Conservation (phyloP, 1,140 invertebrate species). For the Copidosoma floridanum region DNA sequence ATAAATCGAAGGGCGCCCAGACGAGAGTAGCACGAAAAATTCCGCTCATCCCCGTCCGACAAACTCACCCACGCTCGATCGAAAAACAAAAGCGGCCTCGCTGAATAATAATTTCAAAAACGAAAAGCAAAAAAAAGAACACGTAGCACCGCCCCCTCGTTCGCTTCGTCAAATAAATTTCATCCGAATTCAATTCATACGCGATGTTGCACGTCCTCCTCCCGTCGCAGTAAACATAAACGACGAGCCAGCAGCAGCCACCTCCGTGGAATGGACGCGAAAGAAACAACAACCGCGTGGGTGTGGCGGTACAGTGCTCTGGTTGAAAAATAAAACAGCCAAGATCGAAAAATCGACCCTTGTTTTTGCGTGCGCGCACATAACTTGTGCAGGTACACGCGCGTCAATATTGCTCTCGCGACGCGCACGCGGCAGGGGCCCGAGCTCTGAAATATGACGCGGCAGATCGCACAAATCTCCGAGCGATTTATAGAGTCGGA, state of each 20-base stretch:
- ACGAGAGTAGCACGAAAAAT: too few relatives aligned
- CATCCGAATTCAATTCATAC: slow-evolving; percentile 11
- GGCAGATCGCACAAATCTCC: slow-evolving; percentile 28
- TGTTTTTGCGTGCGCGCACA: slow-evolving; percentile 11
- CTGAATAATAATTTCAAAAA: too few relatives aligned
- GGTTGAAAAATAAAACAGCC: not conserved
- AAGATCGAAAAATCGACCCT: slow-evolving; percentile 6
- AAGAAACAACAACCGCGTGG: too few relatives aligned
- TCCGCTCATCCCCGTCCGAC: too few relatives aligned
- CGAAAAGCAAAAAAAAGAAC: too few relatives aligned
- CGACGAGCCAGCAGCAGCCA: too few relatives aligned
- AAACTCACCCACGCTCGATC: too few relatives aligned
- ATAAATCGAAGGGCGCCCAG: not conserved
- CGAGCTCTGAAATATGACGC: slow-evolving; percentile 27
- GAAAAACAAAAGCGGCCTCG: too few relatives aligned
- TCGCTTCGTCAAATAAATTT: slow-evolving; percentile 6
- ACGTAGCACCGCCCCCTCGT: not conserved
- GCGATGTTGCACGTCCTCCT: not conserved
- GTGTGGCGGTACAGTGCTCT: too few relatives aligned
- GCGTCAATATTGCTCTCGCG: slow-evolving; percentile 22
- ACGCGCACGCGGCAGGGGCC: too few relatives aligned
- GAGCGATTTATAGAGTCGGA: slow-evolving; percentile 28
- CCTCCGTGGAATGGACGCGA: too few relatives aligned
- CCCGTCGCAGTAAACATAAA: too few relatives aligned
- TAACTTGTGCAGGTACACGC: not conserved